Evolutionary conservation across 2,888 invertebrate genomes (phyloP).

Genomic region (Oxytorus armatus): DNA sequence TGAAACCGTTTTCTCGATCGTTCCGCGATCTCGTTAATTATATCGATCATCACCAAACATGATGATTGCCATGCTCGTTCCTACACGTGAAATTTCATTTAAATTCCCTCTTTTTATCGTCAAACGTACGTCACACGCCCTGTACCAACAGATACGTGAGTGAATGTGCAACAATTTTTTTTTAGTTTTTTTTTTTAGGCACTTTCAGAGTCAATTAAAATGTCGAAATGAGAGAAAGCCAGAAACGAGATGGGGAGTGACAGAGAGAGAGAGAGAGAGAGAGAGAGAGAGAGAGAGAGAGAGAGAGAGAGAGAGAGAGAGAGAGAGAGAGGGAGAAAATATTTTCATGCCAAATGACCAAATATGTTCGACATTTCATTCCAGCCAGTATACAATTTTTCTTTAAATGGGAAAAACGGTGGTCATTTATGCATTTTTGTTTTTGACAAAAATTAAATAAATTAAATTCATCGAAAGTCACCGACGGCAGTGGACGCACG

Average conservation of each 20-base stretch:
- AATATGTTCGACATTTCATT: neutral
- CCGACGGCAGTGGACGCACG: no score
- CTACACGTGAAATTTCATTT: slow-evolving; percentile 49
- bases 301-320: no score
- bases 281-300: slow-evolving; percentile 21
- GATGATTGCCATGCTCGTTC: slow-evolving; percentile 34
- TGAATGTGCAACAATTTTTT: slow-evolving; percentile 3
- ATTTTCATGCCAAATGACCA: slow-evolving; percentile 7
- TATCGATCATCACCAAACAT: slow-evolving; percentile 37
- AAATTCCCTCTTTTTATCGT: slow-evolving; percentile 36
- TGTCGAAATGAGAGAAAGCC: slow-evolving; percentile 44
- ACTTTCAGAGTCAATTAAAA: slow-evolving; percentile 10
- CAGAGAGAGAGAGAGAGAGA: neutral
- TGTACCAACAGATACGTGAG: slow-evolving; percentile 4
- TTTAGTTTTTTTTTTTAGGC: slow-evolving; percentile 1
- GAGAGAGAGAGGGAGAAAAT: neutral
- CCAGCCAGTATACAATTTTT: no score
- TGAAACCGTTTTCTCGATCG: slow-evolving; percentile 47
- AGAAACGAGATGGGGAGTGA: slow-evolving; percentile 3
- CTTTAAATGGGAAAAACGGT: no score
- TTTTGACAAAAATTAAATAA: no score
- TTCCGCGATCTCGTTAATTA: slow-evolving; percentile 58
- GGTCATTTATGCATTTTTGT: no score
- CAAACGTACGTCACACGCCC: slow-evolving; percentile 47
- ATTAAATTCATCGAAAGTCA: no score